A percentile compares a stretch with the other conserved stretches of the same genome.
These are phyloP conservation scores for Oreortyx pictus DNA, from an alignment of 2,797 vertebrate genomes.

Conservation along the genomic window DNA sequence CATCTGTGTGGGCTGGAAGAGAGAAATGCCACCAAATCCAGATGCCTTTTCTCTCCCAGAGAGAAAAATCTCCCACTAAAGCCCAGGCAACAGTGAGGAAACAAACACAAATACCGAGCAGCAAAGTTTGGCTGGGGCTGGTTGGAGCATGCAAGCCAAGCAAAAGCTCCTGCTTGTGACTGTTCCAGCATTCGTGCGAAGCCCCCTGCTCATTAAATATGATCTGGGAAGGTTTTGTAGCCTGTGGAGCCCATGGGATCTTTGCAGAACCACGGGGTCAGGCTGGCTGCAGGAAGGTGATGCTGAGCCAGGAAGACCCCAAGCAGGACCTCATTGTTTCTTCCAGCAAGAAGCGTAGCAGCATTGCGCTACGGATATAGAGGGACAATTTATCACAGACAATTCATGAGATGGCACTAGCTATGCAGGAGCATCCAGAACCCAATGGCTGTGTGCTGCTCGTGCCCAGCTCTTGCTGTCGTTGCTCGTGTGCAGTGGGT, in stretches of 20 bases:
- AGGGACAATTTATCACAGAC: constrained; percentile 5
- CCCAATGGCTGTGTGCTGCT: background rate
- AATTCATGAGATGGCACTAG: background rate
- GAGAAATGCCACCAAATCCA: constrained; percentile 17
- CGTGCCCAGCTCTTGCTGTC: rapidly evolving
- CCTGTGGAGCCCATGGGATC: rapidly evolving
- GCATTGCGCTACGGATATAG: background rate
- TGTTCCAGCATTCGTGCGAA: constrained; percentile 25
- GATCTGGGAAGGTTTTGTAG: background rate
- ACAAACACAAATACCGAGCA: constrained; percentile 39
- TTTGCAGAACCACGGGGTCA: background rate
- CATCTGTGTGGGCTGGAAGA: background rate
- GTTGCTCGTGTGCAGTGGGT: rapidly evolving
- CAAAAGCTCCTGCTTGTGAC: rapidly evolving
- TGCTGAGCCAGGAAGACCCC: background rate
- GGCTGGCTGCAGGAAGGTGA: background rate
- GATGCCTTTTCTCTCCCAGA: constrained; percentile 19
- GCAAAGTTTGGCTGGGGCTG: constrained; percentile 11
- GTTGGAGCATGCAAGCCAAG: constrained; percentile 17
- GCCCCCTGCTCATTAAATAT: background rate
- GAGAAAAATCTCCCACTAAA: background rate
- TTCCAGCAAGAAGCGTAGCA: background rate
- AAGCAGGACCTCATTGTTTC: background rate
- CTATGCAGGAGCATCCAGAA: background rate
- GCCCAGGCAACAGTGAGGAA: constrained; percentile 13